These are phyloP conservation scores for Pollenia amentaria DNA, from an alignment of 2,888 invertebrate genomes.

Conservation along the genomic window DNA sequence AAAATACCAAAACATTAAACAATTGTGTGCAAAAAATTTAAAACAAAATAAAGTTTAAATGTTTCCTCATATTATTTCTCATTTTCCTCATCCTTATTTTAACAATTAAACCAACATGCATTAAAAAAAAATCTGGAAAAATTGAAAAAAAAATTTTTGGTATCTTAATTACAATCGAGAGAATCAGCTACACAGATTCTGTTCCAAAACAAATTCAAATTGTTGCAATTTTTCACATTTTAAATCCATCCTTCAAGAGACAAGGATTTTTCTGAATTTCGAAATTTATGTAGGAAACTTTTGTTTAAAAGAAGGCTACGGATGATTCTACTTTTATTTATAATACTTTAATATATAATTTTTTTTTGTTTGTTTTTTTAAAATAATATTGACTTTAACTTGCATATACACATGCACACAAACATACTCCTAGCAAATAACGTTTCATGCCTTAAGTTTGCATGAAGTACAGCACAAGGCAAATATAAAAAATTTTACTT, in stretches of 20 bases:
- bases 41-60: constrained; percentile 42
- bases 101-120: constrained; percentile 23
- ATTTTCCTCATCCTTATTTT: not conserved
- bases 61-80: constrained; percentile 9
- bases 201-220: constrained; percentile 49
- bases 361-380: not conserved
- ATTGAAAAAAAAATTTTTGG: constrained; percentile 40
- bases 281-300: constrained; percentile 29
- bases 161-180: constrained; percentile 61
- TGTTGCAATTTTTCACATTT: constrained; percentile 47
- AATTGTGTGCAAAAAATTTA: constrained; percentile 30
- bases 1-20: constrained; percentile 49
- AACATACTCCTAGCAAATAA: constrained; percentile 11
- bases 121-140: constrained; percentile 1
- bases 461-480: constrained; percentile 24
- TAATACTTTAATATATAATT: constrained; percentile 4
- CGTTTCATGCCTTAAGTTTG: constrained; percentile 6
- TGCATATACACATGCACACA: not conserved
- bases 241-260: constrained; percentile 35
- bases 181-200: constrained; percentile 16
- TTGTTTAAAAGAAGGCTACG: not conserved
- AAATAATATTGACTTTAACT: constrained; percentile 61
- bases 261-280: constrained; percentile 41
- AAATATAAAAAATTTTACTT: constrained; percentile 32
- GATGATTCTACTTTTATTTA: constrained; percentile 12